Base-by-base conservation (phyloP, 2,113 vertebrate genomes). In the Noturus placidus region DNA sequence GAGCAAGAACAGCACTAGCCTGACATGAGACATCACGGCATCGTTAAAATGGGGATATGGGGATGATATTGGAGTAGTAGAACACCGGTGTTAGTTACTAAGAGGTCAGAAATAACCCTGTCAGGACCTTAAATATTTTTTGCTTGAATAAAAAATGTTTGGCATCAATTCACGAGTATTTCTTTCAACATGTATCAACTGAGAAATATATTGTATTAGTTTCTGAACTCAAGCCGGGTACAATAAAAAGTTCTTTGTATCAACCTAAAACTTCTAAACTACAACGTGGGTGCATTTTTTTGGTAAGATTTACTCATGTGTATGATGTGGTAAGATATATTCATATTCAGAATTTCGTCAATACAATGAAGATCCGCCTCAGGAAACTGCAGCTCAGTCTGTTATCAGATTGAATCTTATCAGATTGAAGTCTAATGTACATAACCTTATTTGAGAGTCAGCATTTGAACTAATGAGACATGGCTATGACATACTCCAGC, bases 371-470 rank as follows among this genome's bases (percentile, higher is more conserved):
- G 74, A 33, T 50, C 85, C 76, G 76, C 85, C 85, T 67, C 76
- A 86, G 76, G 76, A 86, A 86, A 80, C 15, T 17, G 59, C 46
- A 79, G 19, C 38, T 86, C 46, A 52, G 25, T 74, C 72, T 65
- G 11, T 54, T 65, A 33, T 38, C 61, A 56, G 30, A 80, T 69
- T 20, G 61, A 35, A 54, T 74, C 72, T 65, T 65, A 33, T 38
- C 61, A 56, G 30, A 80, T 69, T 20, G 61, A 35, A 54, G 59
- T 20, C 14, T 22, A 22, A 30, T 56, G 50, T 56, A 57, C 35
- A 79, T 1, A 38, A 14, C 50, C 17, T 67, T 30, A 79, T 38
- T 80, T 80, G 7, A 27, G 61, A 15, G 42, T 27, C 20, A 65
- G 42, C 76, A 56, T 65, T 69, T 61, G 38, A 65, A 69, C 42